These are phyloP conservation scores for Amblyteles armatorius DNA, from an alignment of 2,888 invertebrate genomes.

Conservation along the genomic window DNA sequence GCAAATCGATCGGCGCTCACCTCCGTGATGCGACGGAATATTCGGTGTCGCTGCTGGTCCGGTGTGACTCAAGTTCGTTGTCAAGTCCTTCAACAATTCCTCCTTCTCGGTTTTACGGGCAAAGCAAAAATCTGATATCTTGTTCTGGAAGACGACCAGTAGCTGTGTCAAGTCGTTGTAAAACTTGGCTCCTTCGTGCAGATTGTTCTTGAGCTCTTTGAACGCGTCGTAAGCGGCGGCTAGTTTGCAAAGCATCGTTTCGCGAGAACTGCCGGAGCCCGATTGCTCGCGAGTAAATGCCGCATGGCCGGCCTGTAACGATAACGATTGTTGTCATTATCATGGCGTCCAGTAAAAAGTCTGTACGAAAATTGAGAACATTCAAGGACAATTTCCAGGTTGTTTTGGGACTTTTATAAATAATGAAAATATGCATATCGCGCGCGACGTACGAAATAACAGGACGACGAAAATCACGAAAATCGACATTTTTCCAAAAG, in stretches of 20 bases:
- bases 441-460: too few species aligned
- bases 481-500: too few species aligned
- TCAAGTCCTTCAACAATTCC: conserved; percentile 97
- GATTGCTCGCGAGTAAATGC: conserved; percentile 86
- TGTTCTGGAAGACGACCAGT: conserved; percentile 97
- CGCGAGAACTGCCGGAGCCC: conserved; percentile 87
- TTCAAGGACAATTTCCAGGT: too few species aligned
- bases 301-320: conserved; percentile 84
- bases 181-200: conserved; percentile 98
- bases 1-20: conserved; percentile 67
- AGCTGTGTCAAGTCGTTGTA: conserved; percentile 97
- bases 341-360: too few species aligned
- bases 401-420: too few species aligned
- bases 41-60: conserved; percentile 86
- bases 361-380: too few species aligned
- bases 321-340: not conserved
- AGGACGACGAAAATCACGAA: too few species aligned
- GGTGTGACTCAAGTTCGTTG: conserved; percentile 91
- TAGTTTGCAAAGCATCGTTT: conserved; percentile 92
- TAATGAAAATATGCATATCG: too few species aligned
- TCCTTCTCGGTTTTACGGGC: conserved; percentile 99
- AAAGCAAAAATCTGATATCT: conserved; percentile 99
- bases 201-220: conserved; percentile 95
- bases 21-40: conserved; percentile 87
- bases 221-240: conserved; percentile 97